These are phyloP conservation scores for Calyptommatus sinebrachiatus DNA, from an alignment of 2,113 vertebrate genomes.

Conservation along the genomic window DNA sequence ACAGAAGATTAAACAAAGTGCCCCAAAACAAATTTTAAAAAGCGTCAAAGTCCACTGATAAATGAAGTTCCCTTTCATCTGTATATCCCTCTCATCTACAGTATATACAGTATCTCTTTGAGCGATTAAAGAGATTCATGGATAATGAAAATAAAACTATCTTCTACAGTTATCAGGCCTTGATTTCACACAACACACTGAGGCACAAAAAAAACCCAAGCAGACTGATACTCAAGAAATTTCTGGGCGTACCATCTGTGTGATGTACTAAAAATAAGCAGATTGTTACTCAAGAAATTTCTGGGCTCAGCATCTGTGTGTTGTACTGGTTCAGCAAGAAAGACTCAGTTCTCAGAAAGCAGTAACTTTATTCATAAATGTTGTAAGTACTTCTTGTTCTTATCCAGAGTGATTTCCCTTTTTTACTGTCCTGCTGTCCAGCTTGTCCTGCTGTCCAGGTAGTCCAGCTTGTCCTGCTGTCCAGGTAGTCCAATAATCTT, in stretches of 20 bases:
- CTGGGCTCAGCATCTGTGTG: background rate
- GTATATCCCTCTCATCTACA: background rate
- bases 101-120: too few relatives aligned
- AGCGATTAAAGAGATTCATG: background rate
- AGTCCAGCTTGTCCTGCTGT: too few relatives aligned
- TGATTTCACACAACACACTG: background rate
- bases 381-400: too few relatives aligned
- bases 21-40: background rate
- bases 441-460: too few relatives aligned
- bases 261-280: too few relatives aligned
- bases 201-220: background rate
- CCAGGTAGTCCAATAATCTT: too few relatives aligned
- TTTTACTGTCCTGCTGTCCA: too few relatives aligned
- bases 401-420: too few relatives aligned
- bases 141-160: conserved; percentile 9
- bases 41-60: background rate
- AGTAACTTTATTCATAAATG: too few relatives aligned
- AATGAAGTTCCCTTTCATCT: background rate
- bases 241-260: background rate
- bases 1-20: background rate
- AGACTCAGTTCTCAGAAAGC: too few relatives aligned
- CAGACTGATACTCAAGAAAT: background rate
- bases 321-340: too few relatives aligned
- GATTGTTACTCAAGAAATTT: background rate
- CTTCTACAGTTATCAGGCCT: background rate